These are phyloP conservation scores for Drosophila planitibia DNA, from an alignment of 2,888 invertebrate species.

Conservation along the genomic window DNA sequence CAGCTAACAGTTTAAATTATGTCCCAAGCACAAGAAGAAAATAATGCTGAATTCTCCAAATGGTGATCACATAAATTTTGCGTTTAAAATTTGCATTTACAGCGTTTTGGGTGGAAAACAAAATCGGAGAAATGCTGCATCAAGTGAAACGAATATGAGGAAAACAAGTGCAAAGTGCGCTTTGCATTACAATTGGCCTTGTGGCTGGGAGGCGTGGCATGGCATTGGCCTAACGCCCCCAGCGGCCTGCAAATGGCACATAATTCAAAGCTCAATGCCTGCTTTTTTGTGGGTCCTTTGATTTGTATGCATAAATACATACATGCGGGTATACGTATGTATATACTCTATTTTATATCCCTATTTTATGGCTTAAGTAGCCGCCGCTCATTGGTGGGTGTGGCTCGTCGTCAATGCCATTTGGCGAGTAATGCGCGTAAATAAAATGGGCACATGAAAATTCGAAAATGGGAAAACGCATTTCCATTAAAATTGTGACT, in stretches of 20 bases:
- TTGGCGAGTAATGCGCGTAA: slow-evolving; percentile 34
- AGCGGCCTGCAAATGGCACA: slow-evolving; percentile 31
- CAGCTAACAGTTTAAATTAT: slow-evolving; percentile 28
- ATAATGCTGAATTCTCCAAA: slow-evolving; percentile 25
- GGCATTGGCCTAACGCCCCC: background rate
- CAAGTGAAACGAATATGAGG: slow-evolving; percentile 27
- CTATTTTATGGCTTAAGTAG: slow-evolving; percentile 43
- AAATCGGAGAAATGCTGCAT: slow-evolving; percentile 21
- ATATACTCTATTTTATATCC: slow-evolving; percentile 2
- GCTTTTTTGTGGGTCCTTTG: slow-evolving; percentile 31
- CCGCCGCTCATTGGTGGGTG: slow-evolving; percentile 31
- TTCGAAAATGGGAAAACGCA: slow-evolving; percentile 19
- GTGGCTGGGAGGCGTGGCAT: background rate
- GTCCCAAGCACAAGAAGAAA: slow-evolving; percentile 3
- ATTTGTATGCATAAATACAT: slow-evolving; percentile 21
- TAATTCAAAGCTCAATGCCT: slow-evolving; percentile 34
- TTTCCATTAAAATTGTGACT: slow-evolving; percentile 37
- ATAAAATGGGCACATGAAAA: slow-evolving; percentile 42
- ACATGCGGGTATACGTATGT: background rate
- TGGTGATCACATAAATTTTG: slow-evolving; percentile 39
- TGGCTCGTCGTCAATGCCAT: slow-evolving; percentile 20
- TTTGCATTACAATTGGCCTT: slow-evolving; percentile 36
- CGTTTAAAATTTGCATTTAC: slow-evolving; percentile 34
- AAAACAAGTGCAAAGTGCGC: slow-evolving; percentile 43
- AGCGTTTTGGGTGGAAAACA: slow-evolving; percentile 15